Evolutionary conservation across 2,113 vertebrate species (phyloP), one percentile per base, ranked within the genome.

Genomic region (Mystacornis crossleyi): DNA sequence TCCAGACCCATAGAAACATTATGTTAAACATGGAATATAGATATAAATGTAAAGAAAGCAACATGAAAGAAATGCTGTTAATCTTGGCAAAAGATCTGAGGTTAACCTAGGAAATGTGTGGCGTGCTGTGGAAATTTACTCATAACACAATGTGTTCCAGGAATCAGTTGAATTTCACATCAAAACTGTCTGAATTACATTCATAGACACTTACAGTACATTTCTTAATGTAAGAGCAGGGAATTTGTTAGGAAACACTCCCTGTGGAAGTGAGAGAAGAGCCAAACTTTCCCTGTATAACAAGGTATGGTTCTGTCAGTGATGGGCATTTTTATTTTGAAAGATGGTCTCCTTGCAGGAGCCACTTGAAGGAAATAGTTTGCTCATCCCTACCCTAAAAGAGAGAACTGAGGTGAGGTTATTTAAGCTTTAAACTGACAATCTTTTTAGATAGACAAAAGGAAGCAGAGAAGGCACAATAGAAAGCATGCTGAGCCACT

Each of bases 71-170:
- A 95, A 83, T 75, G 54, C 78, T 94, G 81, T 96, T 94, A 90
- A 88, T 96, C 90, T 97, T 97, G 96, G 95, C 92, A 96, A 91
- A 93, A 84, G 91, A 92, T 95, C 93, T 97, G 51, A 97, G 78
- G 81, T 60, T 93, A 95, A 87, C 73, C 78, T 93, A 93, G 92
- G 86, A 97, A 98, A 84, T 86, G 51, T 92, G 88, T 95, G 89
- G 80, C 29, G 31, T 61, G 48, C 80, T 86, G 92, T 97, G 92
- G 95, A 97, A 96, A 92, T 97, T 96, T 92, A 71, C 87, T 93
- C 84, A 51, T 67, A 86, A 97, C 85, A 97, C 60, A 73, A 36
- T 67, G 67, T 94, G 87, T 96, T 97, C 95, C 86, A 91, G 89
- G 94, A 94, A n/a, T 87, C 81, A 60, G 38, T 89, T 48, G 91